phyloP scores from a whole-genome alignment of 2,113 vertebrate genomes.

The Clarias magur region DNA sequence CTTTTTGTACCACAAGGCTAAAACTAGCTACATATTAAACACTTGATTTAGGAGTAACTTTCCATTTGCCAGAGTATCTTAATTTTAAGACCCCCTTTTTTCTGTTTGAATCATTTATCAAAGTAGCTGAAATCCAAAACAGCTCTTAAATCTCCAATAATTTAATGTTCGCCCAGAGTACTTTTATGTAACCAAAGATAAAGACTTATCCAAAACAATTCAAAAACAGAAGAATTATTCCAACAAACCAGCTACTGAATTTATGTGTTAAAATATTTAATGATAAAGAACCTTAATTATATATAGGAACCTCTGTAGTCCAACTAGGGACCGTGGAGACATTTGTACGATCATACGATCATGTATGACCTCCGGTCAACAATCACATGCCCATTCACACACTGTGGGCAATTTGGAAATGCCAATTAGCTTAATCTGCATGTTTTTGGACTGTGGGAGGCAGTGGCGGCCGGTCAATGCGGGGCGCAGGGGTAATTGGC shows the following conservation, averaged over 20 bases:
- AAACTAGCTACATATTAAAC: not conserved
- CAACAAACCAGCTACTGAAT: not conserved
- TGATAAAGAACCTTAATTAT: not conserved
- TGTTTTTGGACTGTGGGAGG: too few relatives aligned
- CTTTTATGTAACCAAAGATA: not conserved
- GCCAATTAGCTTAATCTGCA: too few relatives aligned
- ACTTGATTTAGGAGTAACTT: not conserved
- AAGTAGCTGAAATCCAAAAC: not conserved
- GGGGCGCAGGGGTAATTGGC: too few relatives aligned
- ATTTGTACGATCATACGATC: too few relatives aligned
- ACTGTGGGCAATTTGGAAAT: too few relatives aligned
- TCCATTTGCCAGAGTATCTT: not conserved
- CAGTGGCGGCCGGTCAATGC: too few relatives aligned
- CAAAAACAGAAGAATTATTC: not conserved
- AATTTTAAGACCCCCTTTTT: not conserved
- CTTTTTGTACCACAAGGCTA: not conserved
- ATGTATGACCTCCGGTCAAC: too few relatives aligned
- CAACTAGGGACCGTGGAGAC: too few relatives aligned
- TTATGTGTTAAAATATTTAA: not conserved
- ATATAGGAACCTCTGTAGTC: not conserved
- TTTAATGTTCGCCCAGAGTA: not conserved
- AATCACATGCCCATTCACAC: too few relatives aligned
- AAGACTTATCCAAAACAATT: not conserved
- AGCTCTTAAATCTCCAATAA: not conserved
- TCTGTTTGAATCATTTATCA: not conserved